Percentiles rank a stretch among this genome's conserved stretches.
These are phyloP conservation scores for Chaetura pelagica DNA, from an alignment of 2,113 vertebrate species.

Conservation along the genomic window DNA sequence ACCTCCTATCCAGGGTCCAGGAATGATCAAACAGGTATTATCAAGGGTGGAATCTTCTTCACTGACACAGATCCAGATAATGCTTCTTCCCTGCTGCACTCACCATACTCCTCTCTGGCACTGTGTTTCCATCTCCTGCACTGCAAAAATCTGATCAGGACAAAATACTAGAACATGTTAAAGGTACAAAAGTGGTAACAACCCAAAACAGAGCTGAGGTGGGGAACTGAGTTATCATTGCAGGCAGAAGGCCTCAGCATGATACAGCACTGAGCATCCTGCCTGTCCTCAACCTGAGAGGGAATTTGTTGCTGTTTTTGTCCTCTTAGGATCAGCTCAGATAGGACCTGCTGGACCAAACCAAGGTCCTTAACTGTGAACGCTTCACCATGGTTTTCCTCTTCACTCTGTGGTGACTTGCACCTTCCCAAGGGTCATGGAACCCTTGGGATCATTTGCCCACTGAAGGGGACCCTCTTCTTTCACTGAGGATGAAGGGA, in stretches of 20 bases:
- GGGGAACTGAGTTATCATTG: accelerated
- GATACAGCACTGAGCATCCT: not conserved
- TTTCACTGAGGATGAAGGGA: not conserved
- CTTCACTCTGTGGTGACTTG: not conserved
- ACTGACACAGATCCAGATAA: not conserved
- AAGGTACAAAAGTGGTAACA: not conserved
- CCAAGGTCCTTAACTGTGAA: not conserved
- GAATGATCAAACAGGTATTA: not conserved
- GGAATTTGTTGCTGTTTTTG: not conserved
- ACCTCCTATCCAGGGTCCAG: not conserved
- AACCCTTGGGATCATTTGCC: not conserved
- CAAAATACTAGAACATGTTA: not conserved
- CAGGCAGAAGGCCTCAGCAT: not conserved
- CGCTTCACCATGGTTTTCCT: not conserved
- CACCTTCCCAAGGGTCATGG: accelerated
- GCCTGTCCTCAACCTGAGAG: accelerated
- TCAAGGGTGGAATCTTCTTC: slow-evolving; percentile 17
- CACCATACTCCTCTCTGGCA: not conserved
- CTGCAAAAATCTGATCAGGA: not conserved
- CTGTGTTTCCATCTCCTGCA: not conserved
- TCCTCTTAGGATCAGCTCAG: not conserved
- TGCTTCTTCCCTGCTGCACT: not conserved
- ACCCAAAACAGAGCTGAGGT: not conserved
- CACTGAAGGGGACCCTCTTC: not conserved
- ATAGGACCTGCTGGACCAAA: not conserved